phyloP scores from a whole-genome alignment of 2,797 vertebrate genomes.

The Gymnodraco acuticeps region DNA sequence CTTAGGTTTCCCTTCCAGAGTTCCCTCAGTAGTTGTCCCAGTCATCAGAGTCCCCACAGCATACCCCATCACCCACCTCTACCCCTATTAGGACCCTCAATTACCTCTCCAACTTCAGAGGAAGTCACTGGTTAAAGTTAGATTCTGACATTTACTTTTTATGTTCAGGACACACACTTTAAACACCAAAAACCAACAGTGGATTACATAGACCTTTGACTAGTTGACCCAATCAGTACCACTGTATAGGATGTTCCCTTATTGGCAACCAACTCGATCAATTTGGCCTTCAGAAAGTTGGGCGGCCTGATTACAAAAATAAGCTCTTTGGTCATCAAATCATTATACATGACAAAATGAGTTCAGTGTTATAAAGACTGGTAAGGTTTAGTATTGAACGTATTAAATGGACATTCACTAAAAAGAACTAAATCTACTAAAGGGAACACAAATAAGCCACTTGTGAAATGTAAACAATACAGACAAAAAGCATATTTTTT shows the following conservation, averaged over 20 bases:
- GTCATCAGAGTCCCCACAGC: slow-evolving; percentile 67
- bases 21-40: slow-evolving; percentile 74
- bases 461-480: background rate
- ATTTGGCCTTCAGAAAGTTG: background rate
- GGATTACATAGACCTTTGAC: background rate
- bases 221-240: background rate
- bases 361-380: slow-evolving; percentile 1
- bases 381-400: background rate
- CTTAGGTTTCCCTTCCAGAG: slow-evolving; percentile 74
- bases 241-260: background rate
- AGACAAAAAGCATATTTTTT: too few relatives aligned
- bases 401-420: background rate
- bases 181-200: background rate
- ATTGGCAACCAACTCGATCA: background rate
- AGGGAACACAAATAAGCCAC: background rate
- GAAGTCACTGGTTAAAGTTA: slow-evolving; percentile 38
- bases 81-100: slow-evolving; percentile 63
- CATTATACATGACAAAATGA: background rate
- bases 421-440: background rate
- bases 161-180: background rate
- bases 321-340: slow-evolving; percentile 31
- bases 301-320: background rate
- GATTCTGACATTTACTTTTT: slow-evolving; percentile 3
- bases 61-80: slow-evolving; percentile 68
- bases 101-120: slow-evolving; percentile 1